Evolutionary conservation across 2,797 vertebrate genomes (phyloP), one percentile per base, ranked within the genome.

Genomic region (Nyctibius grandis): DNA sequence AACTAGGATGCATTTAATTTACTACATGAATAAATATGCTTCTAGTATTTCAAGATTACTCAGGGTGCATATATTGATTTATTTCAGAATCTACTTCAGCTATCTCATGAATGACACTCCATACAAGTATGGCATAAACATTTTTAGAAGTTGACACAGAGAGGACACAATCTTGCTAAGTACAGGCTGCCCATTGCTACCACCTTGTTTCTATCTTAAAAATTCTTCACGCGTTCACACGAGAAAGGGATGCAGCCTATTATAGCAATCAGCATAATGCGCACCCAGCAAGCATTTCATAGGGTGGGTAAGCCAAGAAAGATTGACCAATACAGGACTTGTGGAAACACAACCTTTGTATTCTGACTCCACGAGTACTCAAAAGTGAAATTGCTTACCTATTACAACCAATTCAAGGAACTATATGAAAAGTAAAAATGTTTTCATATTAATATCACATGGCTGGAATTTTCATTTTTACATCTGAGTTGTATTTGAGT

Each of bases 61-160:
- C 48, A 47, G 20, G 67, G 12, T 22, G 10, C 75, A 29, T 34
- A 17, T 5, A 44, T 3, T 9, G 3, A 29, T 67, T 53, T 47
- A 51, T 72, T 91, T 72, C 44, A 13, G 5, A 57, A 77, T 51
- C 47, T 38, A 42, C 25, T 51, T 48, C 12, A 42, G 21, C 5
- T 33, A 33, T 17, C 10, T 78, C 4, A 3, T 1, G 9, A 84
- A 51, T 2, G 1, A 63, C 23, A n/a, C 21, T 59, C 0, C 0
- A 31, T 15, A 56, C 7, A 48, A 69, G 14, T 20, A 50, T 0
- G 0, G 42, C 12, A 61, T 7, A 53, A 44, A 33, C 5, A 7
- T 9, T 64, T 64, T 72, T 9, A 59, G 19, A 77, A 47, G 22
- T 0, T n/a, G 34, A 51, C 36, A 60, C 4, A 9, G 31, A 77